Percentiles rank a stretch among this genome's conserved stretches.
Evolutionary conservation across 1,140 invertebrate genomes (phyloP).

Genomic region (Anadara kagoshimensis): DNA sequence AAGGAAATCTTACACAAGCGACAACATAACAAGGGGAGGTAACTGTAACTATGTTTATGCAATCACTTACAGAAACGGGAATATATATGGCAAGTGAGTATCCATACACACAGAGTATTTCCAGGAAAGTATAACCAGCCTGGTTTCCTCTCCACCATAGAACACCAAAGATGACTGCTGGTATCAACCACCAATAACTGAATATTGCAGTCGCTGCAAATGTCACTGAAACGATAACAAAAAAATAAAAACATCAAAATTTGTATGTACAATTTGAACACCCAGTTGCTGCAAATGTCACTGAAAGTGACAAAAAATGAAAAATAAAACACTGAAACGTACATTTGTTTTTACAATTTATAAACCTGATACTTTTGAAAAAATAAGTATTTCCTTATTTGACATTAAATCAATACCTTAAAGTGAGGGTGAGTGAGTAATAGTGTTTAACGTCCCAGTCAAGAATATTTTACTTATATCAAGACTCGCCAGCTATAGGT

Average conservation of each 20-base stretch:
- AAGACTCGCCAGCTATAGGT: no score
- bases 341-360: no score
- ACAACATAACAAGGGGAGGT: no score
- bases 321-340: not conserved
- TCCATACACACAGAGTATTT: slow-evolving; percentile 93
- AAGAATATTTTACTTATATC: no score
- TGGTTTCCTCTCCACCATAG: slow-evolving; percentile 86
- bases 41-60: no score
- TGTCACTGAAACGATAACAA: slow-evolving; percentile 79
- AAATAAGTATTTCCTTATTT: no score
- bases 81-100: slow-evolving; percentile 96
- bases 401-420: no score
- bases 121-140: slow-evolving; percentile 82
- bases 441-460: no score
- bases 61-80: slow-evolving; percentile 84
- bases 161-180: slow-evolving; percentile 86
- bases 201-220: slow-evolving; percentile 92
- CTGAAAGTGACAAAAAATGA: slow-evolving; percentile 72
- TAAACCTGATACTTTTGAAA: no score
- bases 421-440: no score
- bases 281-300: slow-evolving; percentile 92
- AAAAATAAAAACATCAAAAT: slow-evolving; percentile 11
- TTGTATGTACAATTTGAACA: not conserved
- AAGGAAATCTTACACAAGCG: no score
- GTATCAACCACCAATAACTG: slow-evolving; percentile 91